A percentile compares a stretch with the other conserved stretches of the same genome.
These are phyloP conservation scores for Eristalis intricaria DNA, from an alignment of 2,888 invertebrate genomes.

Conservation along the genomic window DNA sequence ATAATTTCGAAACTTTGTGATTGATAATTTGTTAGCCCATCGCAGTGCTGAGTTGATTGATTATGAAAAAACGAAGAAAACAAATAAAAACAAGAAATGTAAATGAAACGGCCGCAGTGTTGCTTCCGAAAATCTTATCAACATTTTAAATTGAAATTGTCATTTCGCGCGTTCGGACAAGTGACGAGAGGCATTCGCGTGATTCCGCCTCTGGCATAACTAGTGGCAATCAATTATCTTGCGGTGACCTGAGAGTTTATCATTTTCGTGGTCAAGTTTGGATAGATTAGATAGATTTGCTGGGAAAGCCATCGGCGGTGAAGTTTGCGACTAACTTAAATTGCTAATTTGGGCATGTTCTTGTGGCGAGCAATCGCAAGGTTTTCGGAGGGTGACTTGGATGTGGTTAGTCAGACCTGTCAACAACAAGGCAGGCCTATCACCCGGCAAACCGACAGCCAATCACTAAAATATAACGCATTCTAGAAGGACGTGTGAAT, in stretches of 20 bases:
- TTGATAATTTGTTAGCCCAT: background rate
- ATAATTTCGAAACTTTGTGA: background rate
- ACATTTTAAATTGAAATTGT: background rate
- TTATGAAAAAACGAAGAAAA: background rate
- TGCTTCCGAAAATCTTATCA: background rate
- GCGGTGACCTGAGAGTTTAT: background rate
- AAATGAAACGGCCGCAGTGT: background rate
- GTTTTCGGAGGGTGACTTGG: too few relatives aligned
- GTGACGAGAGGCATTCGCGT: background rate
- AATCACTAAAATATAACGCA: too few relatives aligned
- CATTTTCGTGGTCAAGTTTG: background rate
- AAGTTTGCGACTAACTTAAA: background rate
- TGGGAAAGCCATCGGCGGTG: too few relatives aligned
- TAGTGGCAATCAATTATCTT: background rate
- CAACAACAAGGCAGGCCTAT: too few relatives aligned
- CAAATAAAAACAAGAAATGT: background rate
- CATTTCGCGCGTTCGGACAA: background rate
- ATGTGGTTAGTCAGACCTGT: too few relatives aligned
- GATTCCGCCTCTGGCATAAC: background rate
- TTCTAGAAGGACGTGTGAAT: too few relatives aligned
- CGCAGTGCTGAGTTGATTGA: background rate
- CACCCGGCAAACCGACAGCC: too few relatives aligned
- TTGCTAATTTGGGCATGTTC: background rate
- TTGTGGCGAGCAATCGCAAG: too few relatives aligned
- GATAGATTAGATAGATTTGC: background rate